Conservation (phyloP, 2,113 vertebrate species). For the Motacilla alba region DNA sequence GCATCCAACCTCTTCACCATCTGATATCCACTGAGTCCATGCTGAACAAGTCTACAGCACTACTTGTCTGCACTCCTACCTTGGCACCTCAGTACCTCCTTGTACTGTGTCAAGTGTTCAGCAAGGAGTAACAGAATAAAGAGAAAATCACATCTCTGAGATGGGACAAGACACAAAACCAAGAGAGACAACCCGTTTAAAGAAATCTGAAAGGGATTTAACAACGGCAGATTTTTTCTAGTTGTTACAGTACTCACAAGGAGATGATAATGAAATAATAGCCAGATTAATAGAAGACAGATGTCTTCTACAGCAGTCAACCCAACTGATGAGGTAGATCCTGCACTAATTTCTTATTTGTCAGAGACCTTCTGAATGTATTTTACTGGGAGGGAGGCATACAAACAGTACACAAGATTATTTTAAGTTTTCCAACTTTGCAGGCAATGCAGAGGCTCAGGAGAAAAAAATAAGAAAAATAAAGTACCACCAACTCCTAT, state of each 20-base stretch:
- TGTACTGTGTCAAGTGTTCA: not conserved
- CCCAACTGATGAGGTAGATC: not conserved
- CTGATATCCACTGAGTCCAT: not conserved
- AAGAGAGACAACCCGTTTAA: not conserved
- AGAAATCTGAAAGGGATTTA: not conserved
- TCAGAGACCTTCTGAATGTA: not conserved
- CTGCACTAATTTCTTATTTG: not conserved
- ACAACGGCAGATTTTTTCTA: not conserved
- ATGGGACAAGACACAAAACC: not conserved
- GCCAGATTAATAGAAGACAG: not conserved
- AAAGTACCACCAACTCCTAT: not conserved
- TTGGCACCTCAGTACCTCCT: not conserved
- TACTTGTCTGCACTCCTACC: not conserved
- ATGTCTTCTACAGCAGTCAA: not conserved
- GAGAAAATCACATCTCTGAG: not conserved
- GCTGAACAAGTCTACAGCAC: not conserved
- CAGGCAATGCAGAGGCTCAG: not conserved
- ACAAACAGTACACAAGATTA: not conserved
- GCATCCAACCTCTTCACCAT: not conserved
- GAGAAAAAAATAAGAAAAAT: not conserved
- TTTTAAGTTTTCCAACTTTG: constrained; percentile 15
- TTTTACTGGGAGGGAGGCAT: not conserved
- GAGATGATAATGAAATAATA: not conserved
- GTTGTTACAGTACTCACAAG: not conserved
- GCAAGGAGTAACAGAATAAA: not conserved